A percentile compares a stretch with the other conserved stretches of the same genome.
phyloP scores from a whole-genome alignment of 1,140 invertebrate genomes.

The Aphelenchoides fujianensis region DNA sequence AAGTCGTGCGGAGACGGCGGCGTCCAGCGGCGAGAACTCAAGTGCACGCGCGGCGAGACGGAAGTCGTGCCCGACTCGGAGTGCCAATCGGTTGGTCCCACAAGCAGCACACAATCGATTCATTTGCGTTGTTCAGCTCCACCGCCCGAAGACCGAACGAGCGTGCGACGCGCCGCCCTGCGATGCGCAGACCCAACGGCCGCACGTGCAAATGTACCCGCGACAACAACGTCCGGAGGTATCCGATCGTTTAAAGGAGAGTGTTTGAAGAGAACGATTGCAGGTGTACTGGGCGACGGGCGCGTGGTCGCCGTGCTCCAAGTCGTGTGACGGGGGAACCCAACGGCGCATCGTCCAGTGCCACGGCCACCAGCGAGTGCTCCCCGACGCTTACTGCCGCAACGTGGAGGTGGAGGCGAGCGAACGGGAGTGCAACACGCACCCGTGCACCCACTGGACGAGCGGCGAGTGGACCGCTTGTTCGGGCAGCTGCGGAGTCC shows the following conservation, averaged over 20 bases:
- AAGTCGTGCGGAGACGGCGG: conserved; percentile 51
- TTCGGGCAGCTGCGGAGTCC: conserved; percentile 49
- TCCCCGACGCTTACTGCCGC: conserved; percentile 51
- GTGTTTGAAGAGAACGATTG: not conserved
- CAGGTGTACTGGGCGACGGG: conserved; percentile 49
- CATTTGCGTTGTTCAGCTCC: conserved; percentile 26
- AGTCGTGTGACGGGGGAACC: conserved; percentile 50
- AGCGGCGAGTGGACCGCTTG: conserved; percentile 46
- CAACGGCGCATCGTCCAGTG: conserved; percentile 55
- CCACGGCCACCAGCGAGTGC: conserved; percentile 46
- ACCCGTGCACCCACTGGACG: conserved; percentile 47
- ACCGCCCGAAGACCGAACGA: conserved; percentile 37
- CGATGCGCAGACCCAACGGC: not conserved
- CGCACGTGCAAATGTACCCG: conserved; percentile 10
- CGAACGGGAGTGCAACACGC: conserved; percentile 29
- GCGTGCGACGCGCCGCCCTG: conserved; percentile 35
- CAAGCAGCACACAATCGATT: not conserved
- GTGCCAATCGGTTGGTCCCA: conserved; percentile 33
- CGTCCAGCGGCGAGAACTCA: conserved; percentile 41
- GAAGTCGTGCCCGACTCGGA: conserved; percentile 44
- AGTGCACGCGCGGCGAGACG: conserved; percentile 43
- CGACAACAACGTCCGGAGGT: conserved; percentile 25
- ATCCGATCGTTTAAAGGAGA: no score
- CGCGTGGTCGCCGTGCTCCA: conserved; percentile 52
- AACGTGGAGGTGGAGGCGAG: conserved; percentile 41